These are phyloP conservation scores for Toxotes jaculatrix DNA, from an alignment of 2,113 vertebrate genomes.

Conservation along the genomic window DNA sequence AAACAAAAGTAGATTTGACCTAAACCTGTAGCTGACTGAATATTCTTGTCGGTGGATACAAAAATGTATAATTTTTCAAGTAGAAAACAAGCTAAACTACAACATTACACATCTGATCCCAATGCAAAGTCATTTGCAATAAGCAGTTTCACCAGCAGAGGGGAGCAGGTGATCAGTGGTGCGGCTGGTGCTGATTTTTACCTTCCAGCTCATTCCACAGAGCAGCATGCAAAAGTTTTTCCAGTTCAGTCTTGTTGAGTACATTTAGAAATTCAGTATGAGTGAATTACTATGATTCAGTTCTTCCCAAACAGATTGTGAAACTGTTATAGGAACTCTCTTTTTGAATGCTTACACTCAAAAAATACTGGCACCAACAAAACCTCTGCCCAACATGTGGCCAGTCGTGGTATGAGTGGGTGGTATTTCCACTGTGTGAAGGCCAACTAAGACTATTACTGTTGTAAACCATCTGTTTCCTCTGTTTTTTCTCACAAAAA, in stretches of 20 bases:
- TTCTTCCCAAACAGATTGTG: neutral
- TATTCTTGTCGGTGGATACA: neutral
- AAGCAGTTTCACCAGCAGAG: constrained; percentile 60
- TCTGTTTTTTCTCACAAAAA: neutral
- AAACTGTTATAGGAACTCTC: neutral
- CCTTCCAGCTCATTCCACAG: constrained; percentile 17
- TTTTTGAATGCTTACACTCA: neutral
- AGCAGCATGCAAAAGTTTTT: neutral
- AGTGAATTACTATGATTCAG: neutral
- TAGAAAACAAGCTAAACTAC: constrained; percentile 20
- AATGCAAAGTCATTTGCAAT: constrained; percentile 22
- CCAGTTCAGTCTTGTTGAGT: constrained; percentile 17
- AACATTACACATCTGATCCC: neutral
- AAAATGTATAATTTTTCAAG: constrained; percentile 18
- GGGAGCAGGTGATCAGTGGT: constrained; percentile 35
- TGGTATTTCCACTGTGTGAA: constrained; percentile 16
- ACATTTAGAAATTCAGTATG: constrained; percentile 28
- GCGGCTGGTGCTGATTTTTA: neutral
- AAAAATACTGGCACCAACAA: constrained; percentile 27
- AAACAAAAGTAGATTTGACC: constrained; percentile 8
- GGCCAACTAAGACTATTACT: neutral
- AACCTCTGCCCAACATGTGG: constrained; percentile 34
- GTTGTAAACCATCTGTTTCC: constrained; percentile 23
- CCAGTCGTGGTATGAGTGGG: constrained; percentile 1
- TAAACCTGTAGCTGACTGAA: neutral